Evolutionary conservation across 2,113 vertebrate genomes (phyloP).

Genomic region (Cinclus mexicanus): DNA sequence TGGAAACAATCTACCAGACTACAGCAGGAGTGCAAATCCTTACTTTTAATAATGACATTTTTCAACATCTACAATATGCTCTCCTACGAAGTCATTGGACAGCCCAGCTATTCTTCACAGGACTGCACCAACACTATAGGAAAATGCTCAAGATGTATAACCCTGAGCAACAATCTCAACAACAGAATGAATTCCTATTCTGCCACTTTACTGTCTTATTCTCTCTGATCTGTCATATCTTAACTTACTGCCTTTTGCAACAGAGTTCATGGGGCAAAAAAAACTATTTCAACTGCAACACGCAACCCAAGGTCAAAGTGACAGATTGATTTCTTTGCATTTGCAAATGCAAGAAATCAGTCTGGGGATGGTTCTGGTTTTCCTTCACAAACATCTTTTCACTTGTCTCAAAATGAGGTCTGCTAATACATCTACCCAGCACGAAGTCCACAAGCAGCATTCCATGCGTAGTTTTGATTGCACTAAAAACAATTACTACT

Average conservation of each 20-base stretch:
- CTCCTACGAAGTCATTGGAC: not conserved
- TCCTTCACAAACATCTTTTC: not conserved
- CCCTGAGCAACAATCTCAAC: not conserved
- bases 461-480: not conserved
- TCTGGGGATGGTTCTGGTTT: not conserved
- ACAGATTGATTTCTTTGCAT: not conserved
- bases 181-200: not conserved
- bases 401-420: not conserved
- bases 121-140: not conserved
- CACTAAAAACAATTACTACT: not conserved
- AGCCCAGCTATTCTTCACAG: not conserved
- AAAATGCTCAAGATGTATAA: not conserved
- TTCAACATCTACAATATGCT: not conserved
- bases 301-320: not conserved
- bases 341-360: not conserved
- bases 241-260: not conserved
- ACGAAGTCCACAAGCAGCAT: not conserved
- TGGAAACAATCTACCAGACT: not conserved
- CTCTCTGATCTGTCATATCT: not conserved
- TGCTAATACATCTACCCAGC: not conserved
- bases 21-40: not conserved
- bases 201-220: not conserved
- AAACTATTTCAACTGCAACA: not conserved
- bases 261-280: not conserved
- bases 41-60: not conserved